A percentile compares a stretch with the other conserved stretches of the same genome.
These are phyloP conservation scores for Morus bassanus DNA, from an alignment of 2,797 vertebrate species.

Conservation along the genomic window DNA sequence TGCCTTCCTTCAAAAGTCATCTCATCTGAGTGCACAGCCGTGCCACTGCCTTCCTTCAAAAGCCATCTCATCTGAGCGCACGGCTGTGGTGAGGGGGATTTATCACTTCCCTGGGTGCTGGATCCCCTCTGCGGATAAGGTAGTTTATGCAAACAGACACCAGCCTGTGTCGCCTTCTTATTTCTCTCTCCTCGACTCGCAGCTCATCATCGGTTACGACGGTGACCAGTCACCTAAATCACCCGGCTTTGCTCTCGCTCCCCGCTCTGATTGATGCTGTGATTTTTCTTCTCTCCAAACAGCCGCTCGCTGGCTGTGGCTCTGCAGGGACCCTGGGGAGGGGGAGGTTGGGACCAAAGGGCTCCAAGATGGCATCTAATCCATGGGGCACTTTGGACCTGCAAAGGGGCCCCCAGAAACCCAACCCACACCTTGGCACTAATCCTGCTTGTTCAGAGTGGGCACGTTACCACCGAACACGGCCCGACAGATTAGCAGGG, in stretches of 20 bases:
- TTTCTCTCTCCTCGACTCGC: not conserved
- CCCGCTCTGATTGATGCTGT: not conserved
- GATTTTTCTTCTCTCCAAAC: not conserved
- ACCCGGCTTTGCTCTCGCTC: not conserved
- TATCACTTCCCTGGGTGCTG: not conserved
- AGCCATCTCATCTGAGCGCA: not conserved
- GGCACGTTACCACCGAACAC: not conserved
- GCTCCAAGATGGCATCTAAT: not conserved
- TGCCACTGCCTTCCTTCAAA: not conserved
- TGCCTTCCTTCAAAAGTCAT: not conserved
- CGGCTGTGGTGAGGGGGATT: not conserved
- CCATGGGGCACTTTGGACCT: accelerated
- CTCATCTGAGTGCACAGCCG: not conserved
- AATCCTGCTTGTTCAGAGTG: not conserved
- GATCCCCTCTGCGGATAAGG: not conserved
- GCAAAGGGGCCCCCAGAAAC: not conserved
- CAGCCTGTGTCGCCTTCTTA: not conserved
- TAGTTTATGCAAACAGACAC: not conserved
- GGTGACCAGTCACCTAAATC: constrained; percentile 29
- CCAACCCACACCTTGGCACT: not conserved
- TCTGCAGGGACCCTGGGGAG: not conserved
- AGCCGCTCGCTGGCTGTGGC: not conserved
- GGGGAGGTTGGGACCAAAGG: not conserved
- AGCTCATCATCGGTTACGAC: constrained; percentile 34
- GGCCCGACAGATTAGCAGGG: not conserved